Evolutionary conservation across 2,888 invertebrate species (phyloP), one percentile per base, ranked within the genome.

Genomic region (Drepanosiphum platanoidis): DNA sequence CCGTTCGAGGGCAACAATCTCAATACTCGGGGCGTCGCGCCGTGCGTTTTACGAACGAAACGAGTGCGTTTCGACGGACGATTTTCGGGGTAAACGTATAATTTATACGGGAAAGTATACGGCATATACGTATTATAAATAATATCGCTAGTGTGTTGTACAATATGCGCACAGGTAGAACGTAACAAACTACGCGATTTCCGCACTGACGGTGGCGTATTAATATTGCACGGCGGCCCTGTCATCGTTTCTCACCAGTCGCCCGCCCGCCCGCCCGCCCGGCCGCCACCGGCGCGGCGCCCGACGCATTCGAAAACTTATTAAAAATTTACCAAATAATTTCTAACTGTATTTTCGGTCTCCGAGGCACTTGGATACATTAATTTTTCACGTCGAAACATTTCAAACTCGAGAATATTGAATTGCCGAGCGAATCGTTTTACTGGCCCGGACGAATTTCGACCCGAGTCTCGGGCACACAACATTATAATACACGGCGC

Each of bases 291-390:
- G 42, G 27, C 36, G 27, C 3, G 15, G n/a, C 39, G 36, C 70
- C 71, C 7, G 9, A 58, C 30, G 82, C 32, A 5, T 61, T 77
- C 15, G n/a, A 15, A 27, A 27, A 61, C 58, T 32, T 42, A 72
- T 82, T 61, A 82, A 82, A 72, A 36, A 82, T 82, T 81, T 82
- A 82, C 61, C 5, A 72, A 72, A 82, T 82, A 61, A 72, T 82
- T 80, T 70, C 70, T 30, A 36, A 80, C 80, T 30, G 70, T 27
- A 39, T 82, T 64, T 39, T 15, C 9, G 18, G 36, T 52, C 82
- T 61, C 72, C 42, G n/a, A 15, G 61, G 82, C 61, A n/a, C 61
- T 32, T 30, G 72, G 61, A 61, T 8, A 15, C 82, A 82, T 82
- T 82, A 72, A 82, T 72, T 82, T 82, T 82, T 82, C 82, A 82